phyloP scores from a whole-genome alignment of 2,888 invertebrate species.

The Sinodicranocentrus sp. region DNA sequence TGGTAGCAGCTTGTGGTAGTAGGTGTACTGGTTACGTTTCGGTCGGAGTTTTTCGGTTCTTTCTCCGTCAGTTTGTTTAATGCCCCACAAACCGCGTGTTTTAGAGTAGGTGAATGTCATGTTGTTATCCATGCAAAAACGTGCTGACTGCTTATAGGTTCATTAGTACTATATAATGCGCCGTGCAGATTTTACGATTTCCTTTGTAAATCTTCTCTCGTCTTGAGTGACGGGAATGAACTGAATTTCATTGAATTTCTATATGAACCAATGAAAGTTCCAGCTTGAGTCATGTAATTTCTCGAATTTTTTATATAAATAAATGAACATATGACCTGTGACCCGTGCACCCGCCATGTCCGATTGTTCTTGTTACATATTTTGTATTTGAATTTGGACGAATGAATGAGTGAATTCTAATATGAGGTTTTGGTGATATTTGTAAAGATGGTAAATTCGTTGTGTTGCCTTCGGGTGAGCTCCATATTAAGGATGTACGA shows the following conservation, averaged over 20 bases:
- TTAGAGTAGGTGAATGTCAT: conserved; percentile 34
- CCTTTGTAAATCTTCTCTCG: too few relatives aligned
- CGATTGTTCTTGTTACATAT: conserved; percentile 76
- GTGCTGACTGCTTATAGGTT: conserved; percentile 13
- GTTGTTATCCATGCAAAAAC: neutral
- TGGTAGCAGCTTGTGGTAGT: conserved; percentile 13
- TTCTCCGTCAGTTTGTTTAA: conserved; percentile 49
- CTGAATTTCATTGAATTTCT: too few relatives aligned
- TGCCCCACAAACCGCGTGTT: conserved; percentile 51
- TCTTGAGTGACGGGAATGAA: too few relatives aligned
- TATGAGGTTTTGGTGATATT: conserved; percentile 50
- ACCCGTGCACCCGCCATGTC: conserved; percentile 77
- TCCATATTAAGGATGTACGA: conserved; percentile 96
- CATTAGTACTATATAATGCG: too few relatives aligned
- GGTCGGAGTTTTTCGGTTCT: conserved; percentile 48
- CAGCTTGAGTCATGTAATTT: too few relatives aligned
- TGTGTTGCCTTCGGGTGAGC: conserved; percentile 95
- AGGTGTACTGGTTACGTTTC: conserved; percentile 63
- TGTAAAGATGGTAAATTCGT: conserved; percentile 94
- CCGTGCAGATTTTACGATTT: too few relatives aligned
- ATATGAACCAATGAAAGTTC: conserved; percentile 15
- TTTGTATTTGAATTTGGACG: conserved; percentile 31
- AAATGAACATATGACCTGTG: conserved; percentile 70
- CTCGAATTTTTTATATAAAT: neutral
- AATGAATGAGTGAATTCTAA: conserved; percentile 47